Percentiles rank a stretch among this genome's conserved stretches.
phyloP scores from a whole-genome alignment of 2,888 invertebrate genomes.

The Ectemnius cavifrons region DNA sequence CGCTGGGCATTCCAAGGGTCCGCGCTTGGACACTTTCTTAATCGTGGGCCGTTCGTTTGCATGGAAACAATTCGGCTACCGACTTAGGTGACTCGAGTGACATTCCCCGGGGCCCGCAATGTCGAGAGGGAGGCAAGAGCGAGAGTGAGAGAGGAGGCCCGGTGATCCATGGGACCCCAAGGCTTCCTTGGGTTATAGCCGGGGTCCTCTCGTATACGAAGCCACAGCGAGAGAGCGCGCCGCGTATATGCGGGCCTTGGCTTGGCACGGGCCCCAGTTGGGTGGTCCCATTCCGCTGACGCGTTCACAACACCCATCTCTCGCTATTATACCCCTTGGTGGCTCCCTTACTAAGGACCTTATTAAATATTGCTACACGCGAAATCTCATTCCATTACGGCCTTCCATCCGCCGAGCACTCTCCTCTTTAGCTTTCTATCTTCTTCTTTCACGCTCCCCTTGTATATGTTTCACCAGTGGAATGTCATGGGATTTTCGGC shows the following conservation, averaged over 20 bases:
- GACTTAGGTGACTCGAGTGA: constrained; percentile 64
- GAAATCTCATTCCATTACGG: constrained; percentile 66
- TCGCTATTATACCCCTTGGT: constrained; percentile 69
- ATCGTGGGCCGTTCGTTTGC: constrained; percentile 64
- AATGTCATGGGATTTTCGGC: not conserved
- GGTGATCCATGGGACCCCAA: constrained; percentile 67
- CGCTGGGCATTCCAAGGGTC: constrained; percentile 53
- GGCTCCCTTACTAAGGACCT: constrained; percentile 72
- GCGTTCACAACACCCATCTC: constrained; percentile 75
- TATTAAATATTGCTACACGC: constrained; percentile 74
- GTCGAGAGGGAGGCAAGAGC: constrained; percentile 46
- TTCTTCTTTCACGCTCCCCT: not conserved
- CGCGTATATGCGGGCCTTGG: constrained; percentile 67
- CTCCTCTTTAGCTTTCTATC: not conserved
- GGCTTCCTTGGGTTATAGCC: constrained; percentile 54
- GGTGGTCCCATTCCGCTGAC: constrained; percentile 76
- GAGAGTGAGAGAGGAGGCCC: constrained; percentile 21
- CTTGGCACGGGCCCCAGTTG: constrained; percentile 72
- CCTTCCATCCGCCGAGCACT: not conserved
- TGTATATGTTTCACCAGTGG: not conserved
- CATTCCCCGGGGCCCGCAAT: constrained; percentile 45
- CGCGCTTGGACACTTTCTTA: constrained; percentile 62
- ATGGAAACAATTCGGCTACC: constrained; percentile 66
- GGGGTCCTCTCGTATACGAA: constrained; percentile 48
- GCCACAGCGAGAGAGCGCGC: constrained; percentile 19